These are phyloP conservation scores for Bos taurus DNA, from an alignment of 2,113 vertebrate genomes.

Conservation along the genomic window DNA sequence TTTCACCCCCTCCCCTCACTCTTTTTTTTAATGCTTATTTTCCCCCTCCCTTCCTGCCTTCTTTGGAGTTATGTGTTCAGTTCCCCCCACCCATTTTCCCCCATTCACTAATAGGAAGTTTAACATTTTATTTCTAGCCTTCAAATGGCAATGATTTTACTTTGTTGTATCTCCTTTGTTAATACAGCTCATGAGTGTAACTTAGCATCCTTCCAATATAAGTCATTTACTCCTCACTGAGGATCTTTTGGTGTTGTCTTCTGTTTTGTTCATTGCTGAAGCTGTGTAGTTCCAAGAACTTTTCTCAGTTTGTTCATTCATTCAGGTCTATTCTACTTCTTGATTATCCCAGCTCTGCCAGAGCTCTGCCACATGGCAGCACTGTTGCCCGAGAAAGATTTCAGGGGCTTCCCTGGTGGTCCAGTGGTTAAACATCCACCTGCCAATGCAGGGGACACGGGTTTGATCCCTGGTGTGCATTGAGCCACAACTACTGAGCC, in stretches of 20 bases:
- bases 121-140: not conserved
- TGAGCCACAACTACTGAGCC: not conserved
- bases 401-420: not conserved
- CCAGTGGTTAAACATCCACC: not conserved
- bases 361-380: not conserved
- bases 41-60: not conserved
- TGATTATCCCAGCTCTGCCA: not conserved
- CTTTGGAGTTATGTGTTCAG: not conserved
- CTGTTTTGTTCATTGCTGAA: not conserved
- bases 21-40: not conserved
- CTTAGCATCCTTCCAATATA: not conserved
- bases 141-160: not conserved
- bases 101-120: not conserved
- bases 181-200: too few relatives aligned
- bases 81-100: rapidly evolving
- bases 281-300: not conserved
- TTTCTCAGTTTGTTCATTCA: not conserved
- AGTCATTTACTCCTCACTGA: not conserved
- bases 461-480: not conserved
- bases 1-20: too few relatives aligned
- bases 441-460: rapidly evolving
- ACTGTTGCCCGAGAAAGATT: not conserved
- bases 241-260: not conserved
- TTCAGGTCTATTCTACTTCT: too few relatives aligned
- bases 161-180: not conserved